Evolutionary conservation across 1,140 invertebrate genomes (phyloP).

Genomic region (Aethina tumida): DNA sequence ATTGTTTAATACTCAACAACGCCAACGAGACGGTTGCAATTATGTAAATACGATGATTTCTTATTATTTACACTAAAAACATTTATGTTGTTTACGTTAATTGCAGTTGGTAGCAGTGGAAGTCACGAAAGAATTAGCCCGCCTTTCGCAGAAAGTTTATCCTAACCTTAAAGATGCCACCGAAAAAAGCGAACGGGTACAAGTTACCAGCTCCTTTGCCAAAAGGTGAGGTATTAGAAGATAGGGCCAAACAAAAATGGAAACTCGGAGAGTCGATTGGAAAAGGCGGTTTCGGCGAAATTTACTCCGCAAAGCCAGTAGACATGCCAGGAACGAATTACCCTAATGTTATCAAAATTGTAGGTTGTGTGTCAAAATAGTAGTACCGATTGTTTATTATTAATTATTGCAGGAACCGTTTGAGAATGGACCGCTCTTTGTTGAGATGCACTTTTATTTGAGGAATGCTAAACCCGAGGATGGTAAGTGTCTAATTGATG

Average conservation of each 20-base stretch:
- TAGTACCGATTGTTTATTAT: background rate
- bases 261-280: slow-evolving; percentile 78
- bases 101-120: background rate
- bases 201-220: slow-evolving; percentile 66
- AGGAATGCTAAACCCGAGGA: slow-evolving; percentile 71
- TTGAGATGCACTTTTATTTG: slow-evolving; percentile 92
- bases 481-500: slow-evolving; percentile 44
- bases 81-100: background rate
- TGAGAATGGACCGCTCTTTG: slow-evolving; percentile 87
- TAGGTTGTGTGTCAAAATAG: slow-evolving; percentile 35
- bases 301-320: slow-evolving; percentile 64
- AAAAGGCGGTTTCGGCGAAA: slow-evolving; percentile 88
- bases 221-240: slow-evolving; percentile 62
- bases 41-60: too few species aligned
- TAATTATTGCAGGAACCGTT: slow-evolving; percentile 66
- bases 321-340: slow-evolving; percentile 43
- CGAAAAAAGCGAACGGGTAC: slow-evolving; percentile 47
- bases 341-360: slow-evolving; percentile 70
- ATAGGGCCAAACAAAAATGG: slow-evolving; percentile 72
- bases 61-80: too few species aligned
- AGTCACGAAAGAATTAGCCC: slow-evolving; percentile 4
- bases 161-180: slow-evolving; percentile 12
- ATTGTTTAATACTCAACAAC: background rate
- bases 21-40: too few species aligned
- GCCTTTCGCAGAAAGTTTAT: background rate